Percentiles rank a stretch among this genome's conserved stretches.
These are phyloP conservation scores for Suricata suricatta DNA, from an alignment of 2,113 vertebrate genomes.

Conservation along the genomic window DNA sequence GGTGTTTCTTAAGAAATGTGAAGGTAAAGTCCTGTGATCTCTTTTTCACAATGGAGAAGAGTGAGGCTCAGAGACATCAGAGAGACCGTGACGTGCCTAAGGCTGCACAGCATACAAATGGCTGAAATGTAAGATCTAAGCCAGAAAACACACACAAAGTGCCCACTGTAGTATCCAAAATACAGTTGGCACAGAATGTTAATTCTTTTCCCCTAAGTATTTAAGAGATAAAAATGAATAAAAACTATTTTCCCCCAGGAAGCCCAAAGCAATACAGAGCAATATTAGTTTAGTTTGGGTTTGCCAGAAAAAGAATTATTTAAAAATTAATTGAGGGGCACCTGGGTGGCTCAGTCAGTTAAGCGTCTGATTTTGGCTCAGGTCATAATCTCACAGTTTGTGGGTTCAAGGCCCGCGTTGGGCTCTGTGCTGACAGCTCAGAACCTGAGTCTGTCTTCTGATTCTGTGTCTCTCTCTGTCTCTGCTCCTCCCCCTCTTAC, in stretches of 20 bases:
- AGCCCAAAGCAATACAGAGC: background rate
- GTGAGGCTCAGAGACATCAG: background rate
- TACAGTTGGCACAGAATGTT: background rate
- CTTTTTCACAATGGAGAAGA: background rate
- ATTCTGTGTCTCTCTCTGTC: too few species aligned
- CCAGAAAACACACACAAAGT: background rate
- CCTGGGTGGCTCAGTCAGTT: too few species aligned
- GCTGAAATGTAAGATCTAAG: background rate
- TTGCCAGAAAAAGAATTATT: background rate
- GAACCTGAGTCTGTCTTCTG: too few species aligned
- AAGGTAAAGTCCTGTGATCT: background rate
- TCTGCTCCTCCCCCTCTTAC: too few species aligned
- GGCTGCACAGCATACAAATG: background rate
- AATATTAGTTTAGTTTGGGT: background rate
- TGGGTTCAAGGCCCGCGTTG: too few species aligned
- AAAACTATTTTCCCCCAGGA: background rate
- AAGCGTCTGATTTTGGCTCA: too few species aligned
- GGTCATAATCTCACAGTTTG: too few species aligned
- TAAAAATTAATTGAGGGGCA: background rate
- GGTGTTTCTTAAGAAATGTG: background rate
- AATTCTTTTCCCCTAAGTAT: background rate
- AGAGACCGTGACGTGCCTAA: background rate
- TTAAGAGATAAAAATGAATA: background rate
- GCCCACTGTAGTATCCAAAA: background rate
- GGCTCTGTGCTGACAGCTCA: too few species aligned